phyloP scores from a whole-genome alignment of 2,888 invertebrate genomes.

The Drosophila yooni region DNA sequence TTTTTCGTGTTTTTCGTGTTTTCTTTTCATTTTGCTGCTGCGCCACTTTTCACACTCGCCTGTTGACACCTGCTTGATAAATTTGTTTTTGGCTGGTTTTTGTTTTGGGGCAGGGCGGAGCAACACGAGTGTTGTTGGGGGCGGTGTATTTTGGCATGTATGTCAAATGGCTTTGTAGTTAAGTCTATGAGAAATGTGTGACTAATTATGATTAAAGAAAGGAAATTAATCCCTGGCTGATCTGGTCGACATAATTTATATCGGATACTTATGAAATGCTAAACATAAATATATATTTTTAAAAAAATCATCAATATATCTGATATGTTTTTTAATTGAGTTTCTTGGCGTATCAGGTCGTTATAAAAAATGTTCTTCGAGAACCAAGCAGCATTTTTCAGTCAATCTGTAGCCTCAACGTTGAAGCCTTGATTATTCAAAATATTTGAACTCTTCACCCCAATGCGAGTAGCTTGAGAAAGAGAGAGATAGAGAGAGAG shows the following conservation, averaged over 20 bases:
- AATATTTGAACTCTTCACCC: not conserved
- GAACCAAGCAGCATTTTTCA: not conserved
- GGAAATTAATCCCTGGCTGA: not conserved
- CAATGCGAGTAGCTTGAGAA: not conserved
- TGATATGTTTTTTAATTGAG: too few species aligned
- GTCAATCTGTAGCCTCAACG: not conserved
- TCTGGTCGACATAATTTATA: not conserved
- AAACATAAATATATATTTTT: not conserved
- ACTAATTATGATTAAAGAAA: constrained; percentile 32
- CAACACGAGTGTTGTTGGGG: not conserved
- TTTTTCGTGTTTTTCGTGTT: constrained; percentile 1
- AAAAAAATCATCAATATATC: too few species aligned
- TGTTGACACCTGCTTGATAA: constrained; percentile 71
- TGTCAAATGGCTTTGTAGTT: constrained; percentile 48
- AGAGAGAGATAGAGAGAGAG: not conserved
- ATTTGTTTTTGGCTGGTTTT: constrained; percentile 40
- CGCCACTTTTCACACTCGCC: constrained; percentile 62
- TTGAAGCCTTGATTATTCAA: not conserved
- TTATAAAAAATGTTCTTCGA: not conserved
- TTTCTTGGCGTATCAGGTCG: not conserved
- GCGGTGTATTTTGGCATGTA: constrained; percentile 23
- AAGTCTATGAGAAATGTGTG: constrained; percentile 32
- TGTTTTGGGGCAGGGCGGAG: not conserved
- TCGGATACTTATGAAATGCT: not conserved
- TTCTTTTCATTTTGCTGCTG: constrained; percentile 33